Evolutionary conservation across 2,113 vertebrate species (phyloP), one percentile per base, ranked within the genome.

Genomic region (Oryzias melastigma): DNA sequence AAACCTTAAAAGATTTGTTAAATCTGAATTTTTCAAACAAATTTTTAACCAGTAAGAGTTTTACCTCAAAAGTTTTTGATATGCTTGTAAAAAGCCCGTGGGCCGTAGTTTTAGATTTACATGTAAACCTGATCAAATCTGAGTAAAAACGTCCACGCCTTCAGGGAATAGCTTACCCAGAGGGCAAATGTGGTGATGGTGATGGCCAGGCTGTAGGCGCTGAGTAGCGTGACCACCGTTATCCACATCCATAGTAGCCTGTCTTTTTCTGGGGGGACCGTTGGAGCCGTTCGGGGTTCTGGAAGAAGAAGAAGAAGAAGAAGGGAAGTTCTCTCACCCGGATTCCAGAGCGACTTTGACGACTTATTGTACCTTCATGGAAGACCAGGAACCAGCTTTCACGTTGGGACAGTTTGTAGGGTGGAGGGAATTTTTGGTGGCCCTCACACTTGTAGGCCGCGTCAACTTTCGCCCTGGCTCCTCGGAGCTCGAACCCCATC

Each of bases 371-470:
- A 90, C 88, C 85, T 49, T 74, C 18, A 1, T 61, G 10, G 0
- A 68, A 52, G 5, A 89, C 17, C 10, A 81, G 3, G 19, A 75
- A 51, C 3, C 1, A 7, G 29, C 16, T 2, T 1, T 5, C 2
- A 4, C 27, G 41, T 13, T 0, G 0, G 0, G 0, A 1, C 0
- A 0, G 0, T 4, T 0, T 2, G 1, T 40, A 1, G 1, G 90
- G 90, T 10, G 88, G 85, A 7, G 88, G 90, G 52, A 3, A 83
- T 0, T 0, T 7, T 2, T 6, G 3, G 0, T 0, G 22, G 15
- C 12, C 27, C 12, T 48, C n/a, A n/a, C 90, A 91, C 1, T 2
- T 56, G 62, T 88, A 91, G 8, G 66, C 0, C 0, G 47, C 77
- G 0, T 47, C n/a, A 16, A 13, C 51, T 0, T 7, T 48, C 18